Evolutionary conservation across 1,140 invertebrate species (phyloP), one percentile per base, ranked within the genome.

Genomic region (Goniozus legneri): DNA sequence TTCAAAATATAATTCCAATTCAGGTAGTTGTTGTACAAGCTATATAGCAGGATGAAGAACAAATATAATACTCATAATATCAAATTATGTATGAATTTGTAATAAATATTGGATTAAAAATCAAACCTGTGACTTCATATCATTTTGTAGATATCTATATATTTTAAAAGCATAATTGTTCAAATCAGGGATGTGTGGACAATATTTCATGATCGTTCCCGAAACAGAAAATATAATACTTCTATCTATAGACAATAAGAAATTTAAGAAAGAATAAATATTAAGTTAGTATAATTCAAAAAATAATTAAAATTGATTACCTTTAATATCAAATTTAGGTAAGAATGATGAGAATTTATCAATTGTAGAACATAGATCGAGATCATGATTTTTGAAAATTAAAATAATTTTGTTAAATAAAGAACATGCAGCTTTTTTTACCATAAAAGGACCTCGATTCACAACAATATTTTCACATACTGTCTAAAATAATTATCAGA

Each of bases 401-500:
- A 56, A 19, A 44, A 69, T 60, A 3, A 66, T 44, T 40, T 55
- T 61, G 34, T 38, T 43, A 10, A 67, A 66, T 27, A 44, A 16
- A 16, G 24, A 35, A 3, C 27, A 41, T 21, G 60, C 66, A 31
- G 45, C 27, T 44, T 52, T 61, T 47, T 54, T 47, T 12, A 45
- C 31, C 38, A 35, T 51, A 30, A 6, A 6, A 4, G 24, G 19
- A 37, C 51, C 45, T 21, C 36, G 37, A 24, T 19, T 53, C 35
- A 14, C 34, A 6, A 67, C 37, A n/a, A 43, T 57, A 2, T 7
- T 14, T 24, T 62, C 43, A 20, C 65, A 64, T 32, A 50, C 18
- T 14, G 55, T 24, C 66, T 69, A 19, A 24, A 60, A 58, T 8
- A 37, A 48, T 34, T n/a, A n/a, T n/a, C n/a, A n/a, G n/a, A n/a